phyloP scores from a whole-genome alignment of 1,140 invertebrate genomes.

The Lucilia sericata region DNA sequence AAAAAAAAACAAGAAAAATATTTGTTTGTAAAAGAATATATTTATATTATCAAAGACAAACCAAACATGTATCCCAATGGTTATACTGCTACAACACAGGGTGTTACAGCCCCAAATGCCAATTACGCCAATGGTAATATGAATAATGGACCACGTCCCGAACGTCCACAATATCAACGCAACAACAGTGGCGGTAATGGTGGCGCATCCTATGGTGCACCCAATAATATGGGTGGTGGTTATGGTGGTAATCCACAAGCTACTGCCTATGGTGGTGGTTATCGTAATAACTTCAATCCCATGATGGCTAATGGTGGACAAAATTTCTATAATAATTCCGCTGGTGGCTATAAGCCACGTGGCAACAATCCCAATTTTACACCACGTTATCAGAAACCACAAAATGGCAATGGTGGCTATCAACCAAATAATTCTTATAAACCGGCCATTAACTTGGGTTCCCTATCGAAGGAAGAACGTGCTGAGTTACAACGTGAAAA shows the following conservation, averaged over 20 bases:
- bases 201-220: slow-evolving; percentile 54
- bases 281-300: slow-evolving; percentile 51
- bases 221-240: slow-evolving; percentile 48
- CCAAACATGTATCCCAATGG: slow-evolving; percentile 48
- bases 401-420: slow-evolving; percentile 52
- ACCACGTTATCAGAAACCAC: slow-evolving; percentile 62
- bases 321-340: slow-evolving; percentile 53
- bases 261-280: slow-evolving; percentile 51
- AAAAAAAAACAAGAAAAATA: slow-evolving; percentile 5
- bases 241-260: slow-evolving; percentile 62
- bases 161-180: slow-evolving; percentile 55
- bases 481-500: slow-evolving; percentile 74
- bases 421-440: slow-evolving; percentile 51
- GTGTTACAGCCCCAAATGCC: slow-evolving; percentile 7
- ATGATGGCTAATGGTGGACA: slow-evolving; percentile 58
- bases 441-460: slow-evolving; percentile 56
- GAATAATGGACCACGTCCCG: slow-evolving; percentile 52
- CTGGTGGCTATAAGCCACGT: slow-evolving; percentile 55
- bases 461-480: slow-evolving; percentile 66
- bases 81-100: slow-evolving; percentile 45
- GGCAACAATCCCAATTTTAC: slow-evolving; percentile 61
- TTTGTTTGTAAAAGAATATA: slow-evolving; percentile 4
- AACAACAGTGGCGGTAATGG: slow-evolving; percentile 53
- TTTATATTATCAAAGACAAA: neutral
- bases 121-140: slow-evolving; percentile 46